Evolutionary conservation across 2,113 vertebrate species (phyloP).

Genomic region (Hipposideros armiger): DNA sequence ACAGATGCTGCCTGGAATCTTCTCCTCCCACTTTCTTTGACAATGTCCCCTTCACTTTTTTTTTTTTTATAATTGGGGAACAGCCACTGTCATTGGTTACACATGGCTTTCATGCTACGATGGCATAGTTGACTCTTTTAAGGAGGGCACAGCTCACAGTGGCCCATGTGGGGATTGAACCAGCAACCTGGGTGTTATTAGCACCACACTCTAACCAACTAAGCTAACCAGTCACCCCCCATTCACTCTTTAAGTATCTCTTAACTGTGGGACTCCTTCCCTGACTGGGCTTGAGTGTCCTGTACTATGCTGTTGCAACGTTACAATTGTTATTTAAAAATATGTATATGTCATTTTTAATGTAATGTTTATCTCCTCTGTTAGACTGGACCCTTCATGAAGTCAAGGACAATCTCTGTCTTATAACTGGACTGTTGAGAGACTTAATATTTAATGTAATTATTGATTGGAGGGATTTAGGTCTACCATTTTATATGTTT

Average conservation of each 20-base stretch:
- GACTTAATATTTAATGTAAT: background rate
- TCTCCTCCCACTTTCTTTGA: background rate
- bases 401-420: background rate
- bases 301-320: background rate
- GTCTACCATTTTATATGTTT: background rate
- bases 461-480: background rate
- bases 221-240: no score
- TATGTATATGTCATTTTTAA: background rate
- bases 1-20: background rate
- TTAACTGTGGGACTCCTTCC: background rate
- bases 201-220: no score
- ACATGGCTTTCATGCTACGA: no score
- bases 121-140: no score
- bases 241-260: background rate
- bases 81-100: no score
- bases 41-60: background rate
- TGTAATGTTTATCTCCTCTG: background rate
- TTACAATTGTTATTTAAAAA: background rate
- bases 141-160: no score
- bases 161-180: no score
- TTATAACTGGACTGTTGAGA: background rate
- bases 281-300: background rate
- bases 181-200: no score
- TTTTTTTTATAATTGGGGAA: no score
- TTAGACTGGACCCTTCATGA: background rate